Percentiles rank a stretch among this genome's conserved stretches.
Conservation (phyloP, 2,797 vertebrate species). For the Syngnathus rostellatus region DNA sequence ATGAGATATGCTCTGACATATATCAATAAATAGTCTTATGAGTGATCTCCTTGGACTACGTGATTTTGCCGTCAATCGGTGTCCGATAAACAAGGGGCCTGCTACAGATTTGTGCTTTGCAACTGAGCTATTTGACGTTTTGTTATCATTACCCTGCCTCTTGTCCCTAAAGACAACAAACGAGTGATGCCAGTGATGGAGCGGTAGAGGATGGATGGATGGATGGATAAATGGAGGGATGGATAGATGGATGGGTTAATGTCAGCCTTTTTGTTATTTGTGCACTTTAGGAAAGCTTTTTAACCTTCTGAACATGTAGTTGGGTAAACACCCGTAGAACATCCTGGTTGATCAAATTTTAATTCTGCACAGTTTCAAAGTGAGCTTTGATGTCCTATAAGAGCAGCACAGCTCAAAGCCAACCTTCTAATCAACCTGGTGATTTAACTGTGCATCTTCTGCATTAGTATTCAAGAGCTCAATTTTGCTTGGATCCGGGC, state of each 20-base stretch:
- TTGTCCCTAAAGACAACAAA: no score
- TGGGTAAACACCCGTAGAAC: neutral
- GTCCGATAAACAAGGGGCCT: constrained; percentile 2
- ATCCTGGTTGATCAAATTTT: constrained; percentile 7
- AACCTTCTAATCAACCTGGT: constrained; percentile 47
- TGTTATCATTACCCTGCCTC: no score
- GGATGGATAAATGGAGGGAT: no score
- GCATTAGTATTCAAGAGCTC: constrained; percentile 66
- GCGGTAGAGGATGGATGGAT: no score
- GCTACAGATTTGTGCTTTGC: neutral
- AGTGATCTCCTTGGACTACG: constrained; percentile 29
- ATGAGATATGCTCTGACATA: constrained; percentile 25
- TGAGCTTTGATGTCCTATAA: constrained; percentile 28
- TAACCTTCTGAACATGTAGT: neutral
- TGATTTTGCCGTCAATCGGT: constrained; percentile 19
- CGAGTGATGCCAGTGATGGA: no score
- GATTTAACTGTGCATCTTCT: constrained; percentile 45
- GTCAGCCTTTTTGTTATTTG: neutral
- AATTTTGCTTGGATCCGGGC: constrained; percentile 56
- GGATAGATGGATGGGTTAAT: no score
- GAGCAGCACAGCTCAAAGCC: constrained; percentile 25
- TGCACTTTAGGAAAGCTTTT: neutral
- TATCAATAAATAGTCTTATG: constrained; percentile 38
- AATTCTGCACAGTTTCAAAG: constrained; percentile 28
- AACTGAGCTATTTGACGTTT: neutral